Evolutionary conservation across 2,888 invertebrate genomes (phyloP), one percentile per base, ranked within the genome.

Genomic region (Molorchus minor): DNA sequence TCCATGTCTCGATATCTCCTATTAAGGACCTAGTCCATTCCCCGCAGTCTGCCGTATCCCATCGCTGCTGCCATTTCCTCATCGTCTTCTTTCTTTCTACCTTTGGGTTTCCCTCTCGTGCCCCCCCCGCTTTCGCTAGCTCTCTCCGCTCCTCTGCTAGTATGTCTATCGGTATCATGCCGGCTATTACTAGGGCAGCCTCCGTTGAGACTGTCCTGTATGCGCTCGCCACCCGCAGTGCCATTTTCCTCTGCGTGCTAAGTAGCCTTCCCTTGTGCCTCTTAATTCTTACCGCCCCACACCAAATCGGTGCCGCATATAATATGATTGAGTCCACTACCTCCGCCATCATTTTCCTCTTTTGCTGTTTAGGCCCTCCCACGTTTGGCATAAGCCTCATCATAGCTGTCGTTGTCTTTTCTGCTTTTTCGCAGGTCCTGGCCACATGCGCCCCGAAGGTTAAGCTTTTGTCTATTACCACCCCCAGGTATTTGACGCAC

Each of bases 251-350:
- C 29, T 65, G 63, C 3, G 16, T 10, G 1, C 35, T 35, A 1
- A 30, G 10, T 0, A 62, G 47, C 15, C 19, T 30, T 10, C 3
- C 17, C 5, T 38, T 8, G 55, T n/a, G 2, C 20, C 35, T 29
- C 25, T 20, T n/a, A n/a, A n/a, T n/a, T n/a, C n/a, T n/a, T n/a
- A n/a, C n/a, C n/a, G n/a, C n/a, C n/a, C n/a, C n/a, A n/a, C 38
- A 15, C 62, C 65, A 65, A n/a, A 62, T 44, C 33, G 58, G 59
- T 0, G 62, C 57, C 1, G 56, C 59, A 25, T 64, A 64, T 4
- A 62, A 17, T 8, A 56, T 1, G 1, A 43, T 41, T 0, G 53
- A 47, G 12, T 51, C 29, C 1, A 44, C 41, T 0, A 52, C 43
- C 8, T n/a, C n/a, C 4, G 41, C 25, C 10, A 63, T n/a, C 0